phyloP scores from a whole-genome alignment of 2,113 vertebrate species.

The Tetraodon nigroviridis region DNA sequence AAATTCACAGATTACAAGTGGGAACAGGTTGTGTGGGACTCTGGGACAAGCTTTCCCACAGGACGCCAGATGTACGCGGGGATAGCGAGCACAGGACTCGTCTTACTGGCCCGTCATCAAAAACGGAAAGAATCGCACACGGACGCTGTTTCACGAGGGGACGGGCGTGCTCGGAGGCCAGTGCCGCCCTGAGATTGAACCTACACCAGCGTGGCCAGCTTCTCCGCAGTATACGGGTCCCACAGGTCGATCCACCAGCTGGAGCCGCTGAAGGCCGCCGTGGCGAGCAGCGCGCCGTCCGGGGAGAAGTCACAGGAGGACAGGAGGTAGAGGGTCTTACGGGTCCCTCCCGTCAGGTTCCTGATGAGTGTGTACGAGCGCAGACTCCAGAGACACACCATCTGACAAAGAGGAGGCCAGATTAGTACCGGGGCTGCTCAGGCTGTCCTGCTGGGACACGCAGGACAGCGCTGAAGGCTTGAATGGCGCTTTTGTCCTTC shows the following conservation, averaged over 20 bases:
- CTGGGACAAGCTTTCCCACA: not conserved
- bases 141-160: too few relatives aligned
- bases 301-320: constrained; percentile 94
- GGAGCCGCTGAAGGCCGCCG: constrained; percentile 80
- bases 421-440: not conserved
- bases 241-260: constrained; percentile 88
- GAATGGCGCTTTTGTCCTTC: too few relatives aligned
- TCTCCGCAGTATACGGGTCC: constrained; percentile 93
- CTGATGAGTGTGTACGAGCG: constrained; percentile 88
- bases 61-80: constrained; percentile 2
- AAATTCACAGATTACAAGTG: not conserved
- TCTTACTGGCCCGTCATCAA: too few relatives aligned
- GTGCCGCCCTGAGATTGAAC: constrained; percentile 9
- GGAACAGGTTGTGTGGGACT: not conserved
- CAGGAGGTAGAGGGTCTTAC: constrained; percentile 77
- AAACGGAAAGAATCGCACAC: too few relatives aligned
- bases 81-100: not conserved
- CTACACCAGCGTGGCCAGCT: constrained; percentile 83
- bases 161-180: too few relatives aligned
- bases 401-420: constrained; percentile 37
- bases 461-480: not conserved
- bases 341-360: constrained; percentile 81
- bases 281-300: constrained; percentile 88
- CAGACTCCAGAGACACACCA: constrained; percentile 95
- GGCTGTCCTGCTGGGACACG: constrained; percentile 5